A percentile compares a stretch with the other conserved stretches of the same genome.
These are phyloP conservation scores for Cepaea nemoralis DNA, from an alignment of 1,140 invertebrate species.

Conservation along the genomic window DNA sequence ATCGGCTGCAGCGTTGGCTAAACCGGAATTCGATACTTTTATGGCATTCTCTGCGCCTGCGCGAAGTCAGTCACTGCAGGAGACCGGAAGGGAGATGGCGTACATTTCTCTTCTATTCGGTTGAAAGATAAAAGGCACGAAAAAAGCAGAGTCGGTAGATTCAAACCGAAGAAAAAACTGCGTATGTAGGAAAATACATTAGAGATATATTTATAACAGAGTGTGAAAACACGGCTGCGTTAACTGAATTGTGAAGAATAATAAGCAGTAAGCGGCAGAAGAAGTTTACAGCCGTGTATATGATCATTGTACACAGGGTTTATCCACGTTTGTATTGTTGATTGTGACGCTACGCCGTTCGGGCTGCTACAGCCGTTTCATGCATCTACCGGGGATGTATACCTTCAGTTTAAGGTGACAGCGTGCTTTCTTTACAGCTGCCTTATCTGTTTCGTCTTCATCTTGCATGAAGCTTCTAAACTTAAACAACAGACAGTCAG, in stretches of 20 bases:
- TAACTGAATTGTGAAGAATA: constrained; percentile 9
- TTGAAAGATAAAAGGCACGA: neutral
- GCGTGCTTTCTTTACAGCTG: neutral
- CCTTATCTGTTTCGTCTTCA: neutral
- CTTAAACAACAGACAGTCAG: no score
- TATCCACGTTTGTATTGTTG: neutral
- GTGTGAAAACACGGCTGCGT: neutral
- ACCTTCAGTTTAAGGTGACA: neutral
- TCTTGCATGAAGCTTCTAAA: neutral
- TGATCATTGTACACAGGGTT: neutral
- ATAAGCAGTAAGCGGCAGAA: constrained; percentile 1
- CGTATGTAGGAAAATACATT: neutral
- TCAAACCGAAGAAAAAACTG: neutral
- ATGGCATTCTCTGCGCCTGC: constrained; percentile 14
- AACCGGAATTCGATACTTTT: constrained; percentile 12
- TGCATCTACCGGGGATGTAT: neutral
- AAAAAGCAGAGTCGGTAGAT: neutral
- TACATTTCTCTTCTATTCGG: neutral
- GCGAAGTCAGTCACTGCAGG: constrained; percentile 1
- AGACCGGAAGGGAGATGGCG: neutral
- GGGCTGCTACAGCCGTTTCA: neutral
- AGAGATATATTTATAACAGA: constrained; percentile 16
- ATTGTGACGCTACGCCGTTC: neutral
- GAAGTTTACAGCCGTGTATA: neutral
- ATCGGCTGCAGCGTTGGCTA: constrained; percentile 1